Evolutionary conservation across 2,888 invertebrate species (phyloP).

Genomic region (Drosophila eohydei): DNA sequence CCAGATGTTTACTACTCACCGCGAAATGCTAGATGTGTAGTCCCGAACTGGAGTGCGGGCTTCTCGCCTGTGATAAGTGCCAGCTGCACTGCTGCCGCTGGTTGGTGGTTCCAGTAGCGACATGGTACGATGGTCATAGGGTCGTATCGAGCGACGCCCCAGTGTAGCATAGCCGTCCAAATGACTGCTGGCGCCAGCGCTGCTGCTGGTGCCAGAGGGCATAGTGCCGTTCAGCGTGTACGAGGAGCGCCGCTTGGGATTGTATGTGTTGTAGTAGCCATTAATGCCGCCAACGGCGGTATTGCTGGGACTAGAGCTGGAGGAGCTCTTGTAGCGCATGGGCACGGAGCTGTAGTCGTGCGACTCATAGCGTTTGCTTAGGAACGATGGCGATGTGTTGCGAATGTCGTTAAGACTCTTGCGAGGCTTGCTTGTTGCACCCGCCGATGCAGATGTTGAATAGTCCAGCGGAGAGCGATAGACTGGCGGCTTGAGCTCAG

Average conservation of each 20-base stretch:
- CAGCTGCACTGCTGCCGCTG: slow-evolving; percentile 36
- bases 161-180: slow-evolving; percentile 84
- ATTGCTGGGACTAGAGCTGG: slow-evolving; percentile 75
- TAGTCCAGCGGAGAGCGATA: slow-evolving; percentile 79
- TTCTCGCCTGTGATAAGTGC: slow-evolving; percentile 79
- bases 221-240: slow-evolving; percentile 80
- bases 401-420: slow-evolving; percentile 82
- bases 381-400: slow-evolving; percentile 81
- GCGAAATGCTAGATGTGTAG: slow-evolving; percentile 78
- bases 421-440: slow-evolving; percentile 73
- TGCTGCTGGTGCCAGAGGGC: slow-evolving; percentile 53
- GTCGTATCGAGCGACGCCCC: slow-evolving; percentile 82
- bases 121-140: slow-evolving; percentile 84
- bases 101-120: slow-evolving; percentile 82
- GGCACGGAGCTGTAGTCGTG: slow-evolving; percentile 75
- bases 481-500: slow-evolving; percentile 83
- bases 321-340: slow-evolving; percentile 74
- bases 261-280: slow-evolving; percentile 83
- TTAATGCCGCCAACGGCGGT: slow-evolving; percentile 54
- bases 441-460: slow-evolving; percentile 40
- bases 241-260: slow-evolving; percentile 84
- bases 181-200: slow-evolving; percentile 58
- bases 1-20: slow-evolving; percentile 57
- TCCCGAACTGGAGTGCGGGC: slow-evolving; percentile 77
- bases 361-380: slow-evolving; percentile 77